Percentiles rank a stretch among this genome's conserved stretches.
phyloP scores from a whole-genome alignment of 2,888 invertebrate species.

The Luperina nickerlii region DNA sequence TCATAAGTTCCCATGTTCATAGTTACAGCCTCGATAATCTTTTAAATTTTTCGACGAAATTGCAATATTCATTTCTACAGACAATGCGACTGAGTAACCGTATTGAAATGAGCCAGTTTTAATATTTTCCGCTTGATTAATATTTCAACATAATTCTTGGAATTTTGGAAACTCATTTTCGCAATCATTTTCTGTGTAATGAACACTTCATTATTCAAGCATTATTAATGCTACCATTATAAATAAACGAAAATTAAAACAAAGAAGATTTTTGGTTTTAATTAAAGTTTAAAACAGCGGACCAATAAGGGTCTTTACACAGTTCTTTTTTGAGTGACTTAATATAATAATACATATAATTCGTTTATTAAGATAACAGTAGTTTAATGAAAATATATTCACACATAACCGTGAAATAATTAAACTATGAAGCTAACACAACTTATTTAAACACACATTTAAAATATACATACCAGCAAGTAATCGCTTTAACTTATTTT shows the following conservation, averaged over 20 bases:
- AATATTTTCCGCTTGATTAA: constrained; percentile 54
- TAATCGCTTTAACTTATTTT: constrained; percentile 82
- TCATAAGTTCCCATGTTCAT: constrained; percentile 81
- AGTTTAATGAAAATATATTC: constrained; percentile 34
- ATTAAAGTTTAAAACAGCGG: constrained; percentile 45
- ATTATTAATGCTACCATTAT: constrained; percentile 57
- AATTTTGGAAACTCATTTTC: constrained; percentile 59
- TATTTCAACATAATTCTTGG: constrained; percentile 58
- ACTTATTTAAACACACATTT: constrained; percentile 66
- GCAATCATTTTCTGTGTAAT: constrained; percentile 56
- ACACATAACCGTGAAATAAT: constrained; percentile 34
- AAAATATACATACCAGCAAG: constrained; percentile 66
- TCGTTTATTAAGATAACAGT: too few species aligned
- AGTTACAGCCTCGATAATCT: constrained; percentile 77
- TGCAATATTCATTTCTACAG: constrained; percentile 58
- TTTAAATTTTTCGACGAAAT: constrained; percentile 72
- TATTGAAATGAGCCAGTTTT: constrained; percentile 46
- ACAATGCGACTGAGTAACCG: constrained; percentile 38
- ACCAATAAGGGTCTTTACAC: constrained; percentile 16
- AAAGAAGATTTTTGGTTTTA: constrained; percentile 43
- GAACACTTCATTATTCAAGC: constrained; percentile 57
- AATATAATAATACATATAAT: neutral
- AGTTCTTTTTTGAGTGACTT: constrained; percentile 33
- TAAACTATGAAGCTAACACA: constrained; percentile 45
- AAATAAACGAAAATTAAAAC: constrained; percentile 54